phyloP scores from a whole-genome alignment of 2,113 vertebrate genomes.

The Ictidomys tridecemlineatus region DNA sequence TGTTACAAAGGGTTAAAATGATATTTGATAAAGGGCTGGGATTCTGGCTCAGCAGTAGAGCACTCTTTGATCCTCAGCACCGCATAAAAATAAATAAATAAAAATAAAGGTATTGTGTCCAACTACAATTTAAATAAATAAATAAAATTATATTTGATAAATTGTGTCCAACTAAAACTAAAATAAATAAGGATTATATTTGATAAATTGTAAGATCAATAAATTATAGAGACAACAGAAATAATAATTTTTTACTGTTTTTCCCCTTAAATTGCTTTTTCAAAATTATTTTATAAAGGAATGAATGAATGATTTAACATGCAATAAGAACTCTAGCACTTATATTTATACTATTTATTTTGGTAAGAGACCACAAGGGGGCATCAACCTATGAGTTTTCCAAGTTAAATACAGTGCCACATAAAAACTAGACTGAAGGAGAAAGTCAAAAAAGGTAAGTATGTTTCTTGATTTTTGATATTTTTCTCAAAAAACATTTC shows the following conservation, averaged over 20 bases:
- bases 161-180: no score
- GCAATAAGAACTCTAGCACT: background rate
- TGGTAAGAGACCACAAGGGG: constrained; percentile 82
- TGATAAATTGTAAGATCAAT: background rate
- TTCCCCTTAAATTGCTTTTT: background rate
- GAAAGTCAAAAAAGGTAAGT: background rate
- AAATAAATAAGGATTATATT: background rate
- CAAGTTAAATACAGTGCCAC: background rate
- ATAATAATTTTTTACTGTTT: constrained; percentile 12
- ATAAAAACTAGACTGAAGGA: background rate
- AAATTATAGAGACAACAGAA: background rate
- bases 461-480: background rate
- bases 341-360: constrained; percentile 67
- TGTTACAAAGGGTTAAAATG: background rate
- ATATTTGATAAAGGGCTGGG: background rate
- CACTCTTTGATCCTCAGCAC: no score
- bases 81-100: no score
- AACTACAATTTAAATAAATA: no score
- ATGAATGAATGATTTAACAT: background rate
- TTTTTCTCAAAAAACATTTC: constrained; percentile 19
- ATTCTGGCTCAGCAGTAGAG: no score
- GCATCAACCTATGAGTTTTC: constrained; percentile 66
- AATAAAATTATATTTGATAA: no score
- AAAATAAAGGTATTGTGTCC: no score
- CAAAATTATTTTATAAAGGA: constrained; percentile 48